Percentiles rank a stretch among this genome's conserved stretches.
Evolutionary conservation across 1,140 invertebrate genomes (phyloP).

Genomic region (Lasaia peninsularis): DNA sequence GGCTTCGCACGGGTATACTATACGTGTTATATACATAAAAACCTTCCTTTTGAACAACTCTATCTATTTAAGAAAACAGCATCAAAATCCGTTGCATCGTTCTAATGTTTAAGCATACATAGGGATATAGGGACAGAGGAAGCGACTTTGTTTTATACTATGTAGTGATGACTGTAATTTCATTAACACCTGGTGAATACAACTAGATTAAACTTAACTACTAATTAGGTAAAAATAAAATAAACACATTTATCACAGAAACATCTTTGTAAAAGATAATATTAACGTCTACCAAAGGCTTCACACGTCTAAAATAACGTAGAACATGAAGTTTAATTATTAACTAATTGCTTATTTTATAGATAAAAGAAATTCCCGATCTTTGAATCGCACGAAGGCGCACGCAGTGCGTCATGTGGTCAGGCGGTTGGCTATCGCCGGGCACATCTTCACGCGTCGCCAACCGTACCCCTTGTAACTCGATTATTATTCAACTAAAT

Average conservation of each 20-base stretch:
- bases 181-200: too few relatives aligned
- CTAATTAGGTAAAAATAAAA: not conserved
- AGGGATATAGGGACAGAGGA: too few relatives aligned
- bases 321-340: constrained; percentile 18
- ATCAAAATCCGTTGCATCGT: too few relatives aligned
- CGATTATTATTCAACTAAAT: constrained; percentile 24
- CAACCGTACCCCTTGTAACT: constrained; percentile 34
- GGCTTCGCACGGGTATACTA: too few relatives aligned
- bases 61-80: too few relatives aligned
- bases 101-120: too few relatives aligned
- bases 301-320: not conserved
- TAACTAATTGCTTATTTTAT: constrained; percentile 16
- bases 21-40: too few relatives aligned
- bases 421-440: constrained; percentile 52
- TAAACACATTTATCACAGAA: not conserved
- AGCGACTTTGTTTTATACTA: too few relatives aligned
- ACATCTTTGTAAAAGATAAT: too few relatives aligned
- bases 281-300: not conserved
- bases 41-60: too few relatives aligned
- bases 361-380: constrained; percentile 26
- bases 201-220: too few relatives aligned
- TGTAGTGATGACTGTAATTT: too few relatives aligned
- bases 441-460: constrained; percentile 58
- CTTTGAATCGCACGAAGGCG: constrained; percentile 24
- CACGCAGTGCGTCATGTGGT: constrained; percentile 54